Conservation (phyloP, 2,797 vertebrate genomes). For the Valencia hispanica region DNA sequence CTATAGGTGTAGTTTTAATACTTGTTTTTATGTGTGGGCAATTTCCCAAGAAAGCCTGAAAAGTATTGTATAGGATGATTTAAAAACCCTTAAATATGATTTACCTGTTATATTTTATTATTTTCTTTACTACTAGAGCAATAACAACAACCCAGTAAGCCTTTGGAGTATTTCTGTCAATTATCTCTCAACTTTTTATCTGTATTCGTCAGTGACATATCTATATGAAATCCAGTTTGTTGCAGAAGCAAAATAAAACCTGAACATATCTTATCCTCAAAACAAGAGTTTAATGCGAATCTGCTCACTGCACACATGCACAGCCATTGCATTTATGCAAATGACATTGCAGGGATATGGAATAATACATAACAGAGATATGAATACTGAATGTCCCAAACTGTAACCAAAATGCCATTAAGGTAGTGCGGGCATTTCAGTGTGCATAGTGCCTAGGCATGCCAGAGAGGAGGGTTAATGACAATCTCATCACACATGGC, state of each 20-base stretch:
- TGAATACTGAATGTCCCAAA: constrained; percentile 7
- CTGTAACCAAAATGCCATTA: constrained; percentile 10
- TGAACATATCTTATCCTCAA: background rate
- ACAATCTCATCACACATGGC: constrained; percentile 61
- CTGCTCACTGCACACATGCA: background rate
- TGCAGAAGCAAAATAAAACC: background rate
- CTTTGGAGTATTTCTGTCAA: background rate
- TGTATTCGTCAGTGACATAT: background rate
- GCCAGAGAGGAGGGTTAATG: constrained; percentile 47
- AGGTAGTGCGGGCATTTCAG: constrained; percentile 1
- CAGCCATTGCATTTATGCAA: background rate
- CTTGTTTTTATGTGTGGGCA: too few relatives aligned
- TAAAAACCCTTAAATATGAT: too few relatives aligned
- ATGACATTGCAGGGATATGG: background rate
- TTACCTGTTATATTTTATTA: too few relatives aligned
- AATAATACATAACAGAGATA: background rate
- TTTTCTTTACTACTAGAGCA: too few relatives aligned
- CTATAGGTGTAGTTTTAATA: background rate
- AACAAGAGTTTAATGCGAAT: background rate
- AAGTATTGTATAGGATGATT: too few relatives aligned
- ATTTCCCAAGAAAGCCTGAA: too few relatives aligned
- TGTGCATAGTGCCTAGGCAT: constrained; percentile 7
- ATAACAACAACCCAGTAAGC: background rate
- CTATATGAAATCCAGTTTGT: background rate
- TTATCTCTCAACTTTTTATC: background rate